Conservation (phyloP, 2,888 invertebrate genomes). For the Pseudeuparius sepicola region DNA sequence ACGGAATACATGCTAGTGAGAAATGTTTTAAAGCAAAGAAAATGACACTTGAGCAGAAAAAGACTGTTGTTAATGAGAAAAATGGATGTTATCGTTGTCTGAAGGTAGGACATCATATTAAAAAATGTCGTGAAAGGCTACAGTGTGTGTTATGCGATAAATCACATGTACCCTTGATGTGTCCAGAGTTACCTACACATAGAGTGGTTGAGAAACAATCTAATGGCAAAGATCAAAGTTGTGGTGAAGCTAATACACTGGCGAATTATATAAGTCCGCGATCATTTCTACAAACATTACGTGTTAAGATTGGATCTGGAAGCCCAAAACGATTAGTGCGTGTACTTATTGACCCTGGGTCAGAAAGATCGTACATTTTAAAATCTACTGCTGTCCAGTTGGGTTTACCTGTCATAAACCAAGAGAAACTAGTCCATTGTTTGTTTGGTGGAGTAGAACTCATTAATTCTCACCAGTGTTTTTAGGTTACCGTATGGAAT, state of each 20-base stretch:
- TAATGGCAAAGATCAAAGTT: too few species aligned
- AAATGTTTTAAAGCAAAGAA: too few species aligned
- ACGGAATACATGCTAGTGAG: too few species aligned
- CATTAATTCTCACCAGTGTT: neutral
- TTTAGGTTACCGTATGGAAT: too few species aligned
- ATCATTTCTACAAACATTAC: constrained; percentile 14
- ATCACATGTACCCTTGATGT: constrained; percentile 24
- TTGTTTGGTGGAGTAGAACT: constrained; percentile 34
- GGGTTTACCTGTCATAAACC: constrained; percentile 6
- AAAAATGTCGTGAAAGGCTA: constrained; percentile 19
- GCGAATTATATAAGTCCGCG: constrained; percentile 8
- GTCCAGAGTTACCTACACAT: constrained; percentile 17
- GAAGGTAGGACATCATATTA: constrained; percentile 19
- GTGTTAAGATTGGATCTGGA: too few species aligned
- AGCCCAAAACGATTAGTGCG: constrained; percentile 4
- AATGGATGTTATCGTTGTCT: constrained; percentile 25
- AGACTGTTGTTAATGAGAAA: too few species aligned
- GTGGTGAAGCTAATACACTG: too few species aligned
- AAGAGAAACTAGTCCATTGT: constrained; percentile 21
- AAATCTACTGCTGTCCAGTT: constrained; percentile 8
- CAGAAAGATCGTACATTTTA: constrained; percentile 14
- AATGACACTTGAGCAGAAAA: too few species aligned
- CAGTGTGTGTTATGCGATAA: constrained; percentile 23
- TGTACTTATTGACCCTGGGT: constrained; percentile 13
- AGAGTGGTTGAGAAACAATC: neutral